Evolutionary conservation across 2,888 invertebrate genomes (phyloP).

Genomic region (Conops quadrifasciatus): DNA sequence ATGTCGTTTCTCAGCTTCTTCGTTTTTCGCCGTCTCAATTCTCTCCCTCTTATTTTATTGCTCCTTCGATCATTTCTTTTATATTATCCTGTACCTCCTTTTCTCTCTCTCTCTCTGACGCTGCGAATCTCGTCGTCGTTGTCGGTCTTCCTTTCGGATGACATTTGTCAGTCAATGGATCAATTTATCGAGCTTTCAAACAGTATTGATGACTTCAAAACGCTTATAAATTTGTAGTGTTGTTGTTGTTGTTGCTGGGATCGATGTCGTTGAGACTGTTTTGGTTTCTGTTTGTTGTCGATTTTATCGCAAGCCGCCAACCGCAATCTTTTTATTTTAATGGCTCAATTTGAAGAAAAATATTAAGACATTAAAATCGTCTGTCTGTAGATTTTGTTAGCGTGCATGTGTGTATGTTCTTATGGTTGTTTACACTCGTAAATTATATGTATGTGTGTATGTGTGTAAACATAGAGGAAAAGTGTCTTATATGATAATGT

Average conservation of each 20-base stretch:
- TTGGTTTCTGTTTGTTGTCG: conserved; percentile 13
- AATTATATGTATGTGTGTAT: too few species aligned
- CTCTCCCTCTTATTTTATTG: background rate
- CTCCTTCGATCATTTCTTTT: background rate
- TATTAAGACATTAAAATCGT: conserved; percentile 54
- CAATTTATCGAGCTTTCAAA: conserved; percentile 20
- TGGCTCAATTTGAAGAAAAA: conserved; percentile 62
- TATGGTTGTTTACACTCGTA: too few species aligned
- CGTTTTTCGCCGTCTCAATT: too few species aligned
- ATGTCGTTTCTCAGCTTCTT: too few species aligned
- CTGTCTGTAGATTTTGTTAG: too few species aligned
- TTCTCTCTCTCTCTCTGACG: background rate
- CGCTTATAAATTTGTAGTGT: conserved; percentile 12
- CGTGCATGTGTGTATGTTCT: too few species aligned
- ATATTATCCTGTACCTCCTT: too few species aligned
- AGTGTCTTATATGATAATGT: too few species aligned
- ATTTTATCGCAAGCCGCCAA: conserved; percentile 35
- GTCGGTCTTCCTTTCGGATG: background rate
- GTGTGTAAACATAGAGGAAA: too few species aligned
- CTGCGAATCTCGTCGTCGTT: background rate
- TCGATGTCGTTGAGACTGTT: background rate
- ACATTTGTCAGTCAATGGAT: conserved; percentile 20
- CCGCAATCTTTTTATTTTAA: conserved; percentile 59
- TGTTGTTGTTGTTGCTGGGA: conserved; percentile 36
- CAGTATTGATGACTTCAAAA: conserved; percentile 22